Percentiles rank a stretch among this genome's conserved stretches.
phyloP scores from a whole-genome alignment of 2,797 vertebrate species.

The Peromyscus attwateri region DNA sequence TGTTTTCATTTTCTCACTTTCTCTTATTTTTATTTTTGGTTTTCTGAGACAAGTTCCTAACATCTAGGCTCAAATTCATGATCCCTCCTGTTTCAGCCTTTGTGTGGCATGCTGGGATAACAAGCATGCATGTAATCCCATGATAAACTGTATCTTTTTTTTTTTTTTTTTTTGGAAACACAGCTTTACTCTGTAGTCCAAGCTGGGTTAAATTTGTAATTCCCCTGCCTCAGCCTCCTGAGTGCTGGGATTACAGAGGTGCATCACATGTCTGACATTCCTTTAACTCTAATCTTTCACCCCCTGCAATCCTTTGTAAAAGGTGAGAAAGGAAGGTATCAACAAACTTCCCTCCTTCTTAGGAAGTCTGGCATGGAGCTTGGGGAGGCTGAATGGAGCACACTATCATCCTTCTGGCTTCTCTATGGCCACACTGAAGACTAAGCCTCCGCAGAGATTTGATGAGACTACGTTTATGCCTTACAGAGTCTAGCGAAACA shows the following conservation, averaged over 20 bases:
- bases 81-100: neutral
- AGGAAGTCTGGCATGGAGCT: neutral
- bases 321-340: neutral
- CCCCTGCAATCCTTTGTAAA: neutral
- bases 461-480: conserved; percentile 1
- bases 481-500: neutral
- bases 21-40: neutral
- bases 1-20: neutral
- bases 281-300: neutral
- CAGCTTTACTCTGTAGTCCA: neutral
- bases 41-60: neutral
- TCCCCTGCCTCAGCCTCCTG: neutral
- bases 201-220: neutral
- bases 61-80: neutral
- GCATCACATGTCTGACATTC: neutral
- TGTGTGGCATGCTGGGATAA: neutral
- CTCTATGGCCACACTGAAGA: neutral
- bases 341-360: conserved; percentile 35
- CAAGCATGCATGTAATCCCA: neutral
- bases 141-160: neutral
- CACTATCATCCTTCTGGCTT: conserved; percentile 13
- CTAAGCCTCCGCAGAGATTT: conserved; percentile 51
- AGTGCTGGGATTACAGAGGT: neutral
- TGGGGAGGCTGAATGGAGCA: conserved; percentile 16
- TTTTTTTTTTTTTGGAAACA: neutral